These are phyloP conservation scores for Sturmia bella DNA, from an alignment of 2,888 invertebrate genomes.

Conservation along the genomic window DNA sequence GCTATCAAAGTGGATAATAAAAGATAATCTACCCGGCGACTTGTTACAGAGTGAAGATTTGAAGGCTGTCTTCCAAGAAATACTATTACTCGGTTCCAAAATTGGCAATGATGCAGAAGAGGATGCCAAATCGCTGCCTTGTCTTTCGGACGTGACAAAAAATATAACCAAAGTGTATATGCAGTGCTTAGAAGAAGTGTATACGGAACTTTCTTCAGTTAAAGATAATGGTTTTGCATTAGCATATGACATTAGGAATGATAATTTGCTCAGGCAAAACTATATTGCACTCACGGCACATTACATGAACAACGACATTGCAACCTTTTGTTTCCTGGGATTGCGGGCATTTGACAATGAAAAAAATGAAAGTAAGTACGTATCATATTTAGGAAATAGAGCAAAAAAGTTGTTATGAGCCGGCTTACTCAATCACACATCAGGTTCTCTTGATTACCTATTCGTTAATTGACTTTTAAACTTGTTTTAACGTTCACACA, in stretches of 20 bases:
- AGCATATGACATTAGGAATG: not conserved
- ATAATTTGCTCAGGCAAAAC: not conserved
- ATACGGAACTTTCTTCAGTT: not conserved
- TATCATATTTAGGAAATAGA: not conserved
- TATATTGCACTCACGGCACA: constrained; percentile 13
- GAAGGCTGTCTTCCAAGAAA: not conserved
- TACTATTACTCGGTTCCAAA: not conserved
- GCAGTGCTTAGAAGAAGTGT: not conserved
- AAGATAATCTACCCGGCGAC: not conserved
- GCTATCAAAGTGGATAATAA: constrained; percentile 15
- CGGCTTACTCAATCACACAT: no score
- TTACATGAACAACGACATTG: not conserved
- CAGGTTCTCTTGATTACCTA: no score
- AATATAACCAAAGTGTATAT: constrained; percentile 5
- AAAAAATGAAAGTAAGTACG: not conserved
- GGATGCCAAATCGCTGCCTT: not conserved
- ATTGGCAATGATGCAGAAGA: not conserved
- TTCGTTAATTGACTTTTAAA: no score
- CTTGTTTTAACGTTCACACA: no score
- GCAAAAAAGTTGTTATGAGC: no score
- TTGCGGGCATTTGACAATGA: not conserved
- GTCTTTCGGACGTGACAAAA: not conserved
- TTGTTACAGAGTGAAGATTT: not conserved
- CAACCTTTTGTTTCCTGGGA: not conserved
- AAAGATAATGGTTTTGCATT: constrained; percentile 23